Evolutionary conservation across 2,113 vertebrate genomes (phyloP), one percentile per base, ranked within the genome.

Genomic region (Jacana jacana): DNA sequence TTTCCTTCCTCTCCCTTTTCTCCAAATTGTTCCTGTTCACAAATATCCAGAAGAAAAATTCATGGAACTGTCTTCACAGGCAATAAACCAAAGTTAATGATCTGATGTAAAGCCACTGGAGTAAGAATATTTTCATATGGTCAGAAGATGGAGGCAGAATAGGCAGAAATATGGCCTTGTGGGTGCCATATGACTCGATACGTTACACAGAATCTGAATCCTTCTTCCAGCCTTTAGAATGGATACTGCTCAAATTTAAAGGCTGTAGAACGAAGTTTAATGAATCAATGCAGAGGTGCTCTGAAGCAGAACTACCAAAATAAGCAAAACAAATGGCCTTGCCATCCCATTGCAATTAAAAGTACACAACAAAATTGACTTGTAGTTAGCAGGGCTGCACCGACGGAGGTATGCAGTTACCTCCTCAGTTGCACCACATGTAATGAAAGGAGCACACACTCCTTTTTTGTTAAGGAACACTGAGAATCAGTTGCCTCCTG

Each of bases 41-140:
- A 88, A 81, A 91, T 93, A 91, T 78, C 52, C 64, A 81, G 55
- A 88, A 77, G 42, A 60, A 87, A 90, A 86, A 63, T 80, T 88
- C 86, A 65, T 42, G 61, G 57, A 76, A 81, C 44, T 92, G 17
- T 79, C 90, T 91, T 93, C 61, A 83, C 65, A 94, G 86, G 48
- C 86, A 89, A 91, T 96, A 96, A 95, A 91, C 46, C 51, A 85
- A 91, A 93, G 80, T 91, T 93, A 93, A 96, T 60, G 90, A 54
- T 76, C 95, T 96, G 93, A 60, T 84, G 60, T 66, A 86, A 94
- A 95, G 60, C 48, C 90, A 81, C 64, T 78, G 68, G 69, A 91
- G 88, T 95, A 90, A 80, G 89, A 91, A 89, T 88, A 88, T 88
- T 95, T 86, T 95, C 89, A 91, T 93, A 90, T 71, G 90, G 55